Base-by-base conservation (phyloP, 2,888 invertebrate genomes). In the Drosophila monieri region DNA sequence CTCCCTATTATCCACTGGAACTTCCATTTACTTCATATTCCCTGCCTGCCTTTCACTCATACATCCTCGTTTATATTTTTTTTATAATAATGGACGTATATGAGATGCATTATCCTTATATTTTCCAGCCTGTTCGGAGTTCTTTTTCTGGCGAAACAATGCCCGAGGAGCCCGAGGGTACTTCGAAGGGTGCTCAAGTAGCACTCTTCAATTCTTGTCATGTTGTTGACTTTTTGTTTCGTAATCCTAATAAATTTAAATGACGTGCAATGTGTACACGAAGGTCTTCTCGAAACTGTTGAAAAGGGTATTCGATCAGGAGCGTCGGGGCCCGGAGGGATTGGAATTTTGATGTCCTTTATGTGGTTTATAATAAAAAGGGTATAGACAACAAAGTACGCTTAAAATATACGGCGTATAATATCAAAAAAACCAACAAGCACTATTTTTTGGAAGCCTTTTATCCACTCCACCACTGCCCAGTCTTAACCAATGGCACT, bases 231-330 rank as follows among this genome's bases (percentile, higher is more conserved):
- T 83, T 88, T 90, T 90, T 87, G 83, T 83, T 86, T 80, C 86
- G 85, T 91, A 90, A 90, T 90, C 90, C 81, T 90, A 90, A 91
- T 91, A 90, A 89, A 90, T 90, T 91, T 85, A 90, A 91, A 91
- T 89, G 78, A 84, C 59, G 47, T 49, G 44, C 60, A 61, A 49
- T 65, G 51, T 44, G 60, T 55, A 44, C 48, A 59, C 70, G 66
- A 56, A 58, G 77, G 67, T 59, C 37, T 61, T 6, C 49, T 21
- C 6, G 6, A 27, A 35, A 27, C 47, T 32, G 23, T 35, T 68
- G 60, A 66, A 65, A 77, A 73, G 72, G 73, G 69, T 73, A 58
- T 18, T 10, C 10, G 0, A 25, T 43, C 66, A 70, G 55, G n/a
- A 60, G 66, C 46, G 68, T 57, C 52, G 44, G 2, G 30, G 10